These are phyloP conservation scores for Manis pentadactyla DNA, from an alignment of 2,797 vertebrate species.

Conservation along the genomic window DNA sequence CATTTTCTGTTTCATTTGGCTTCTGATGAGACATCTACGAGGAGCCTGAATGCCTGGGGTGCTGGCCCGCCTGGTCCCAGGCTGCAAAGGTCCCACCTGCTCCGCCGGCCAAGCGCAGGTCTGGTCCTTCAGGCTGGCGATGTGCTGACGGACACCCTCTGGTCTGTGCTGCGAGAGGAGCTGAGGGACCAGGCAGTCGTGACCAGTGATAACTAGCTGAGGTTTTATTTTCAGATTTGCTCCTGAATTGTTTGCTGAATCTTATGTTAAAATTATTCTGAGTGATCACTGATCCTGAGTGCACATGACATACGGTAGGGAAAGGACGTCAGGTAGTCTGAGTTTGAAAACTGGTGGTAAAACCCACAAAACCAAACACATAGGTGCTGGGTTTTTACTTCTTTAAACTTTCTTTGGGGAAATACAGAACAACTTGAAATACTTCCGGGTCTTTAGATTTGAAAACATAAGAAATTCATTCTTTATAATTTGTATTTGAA, in stretches of 20 bases:
- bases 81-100: background rate
- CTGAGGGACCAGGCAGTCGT: background rate
- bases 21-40: background rate
- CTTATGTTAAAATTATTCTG: background rate
- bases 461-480: background rate
- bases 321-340: background rate
- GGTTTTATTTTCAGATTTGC: conserved; percentile 24
- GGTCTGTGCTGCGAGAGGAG: background rate
- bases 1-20: background rate
- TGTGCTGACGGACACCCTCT: background rate
- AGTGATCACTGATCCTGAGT: background rate
- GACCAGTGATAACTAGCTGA: background rate
- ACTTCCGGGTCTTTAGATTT: background rate
- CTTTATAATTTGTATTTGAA: background rate
- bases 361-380: background rate
- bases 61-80: background rate
- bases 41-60: too few species aligned
- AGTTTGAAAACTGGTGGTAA: background rate
- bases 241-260: conserved; percentile 33
- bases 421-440: background rate
- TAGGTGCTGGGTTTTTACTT: background rate
- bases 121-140: background rate
- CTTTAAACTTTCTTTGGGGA: background rate
- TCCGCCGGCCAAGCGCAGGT: background rate
- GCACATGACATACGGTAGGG: background rate